phyloP scores from a whole-genome alignment of 2,113 vertebrate genomes.

The Pheucticus melanocephalus region DNA sequence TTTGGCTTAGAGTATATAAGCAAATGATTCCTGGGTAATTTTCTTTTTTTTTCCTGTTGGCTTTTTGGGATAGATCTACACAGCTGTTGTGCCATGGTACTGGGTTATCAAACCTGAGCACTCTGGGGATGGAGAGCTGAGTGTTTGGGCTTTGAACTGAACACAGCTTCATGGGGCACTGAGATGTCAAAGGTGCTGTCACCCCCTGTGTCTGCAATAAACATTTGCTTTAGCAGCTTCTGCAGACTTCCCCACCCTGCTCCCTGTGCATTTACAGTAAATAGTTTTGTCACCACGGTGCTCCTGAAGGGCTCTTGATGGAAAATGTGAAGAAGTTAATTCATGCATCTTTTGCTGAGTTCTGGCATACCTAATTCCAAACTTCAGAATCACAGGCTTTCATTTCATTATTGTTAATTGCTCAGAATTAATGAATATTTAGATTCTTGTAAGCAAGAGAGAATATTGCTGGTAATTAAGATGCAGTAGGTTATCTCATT shows the following conservation, averaged over 20 bases:
- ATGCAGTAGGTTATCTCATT: constrained; percentile 10
- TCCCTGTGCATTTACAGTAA: background rate
- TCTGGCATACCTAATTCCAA: constrained; percentile 19
- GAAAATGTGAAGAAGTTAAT: background rate
- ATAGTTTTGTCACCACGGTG: background rate
- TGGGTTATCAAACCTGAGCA: background rate
- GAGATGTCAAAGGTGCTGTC: background rate
- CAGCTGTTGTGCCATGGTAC: background rate
- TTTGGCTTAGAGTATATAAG: background rate
- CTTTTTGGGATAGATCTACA: background rate
- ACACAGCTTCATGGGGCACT: background rate
- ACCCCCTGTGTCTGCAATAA: background rate
- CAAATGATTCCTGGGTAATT: background rate
- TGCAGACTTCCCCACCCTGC: background rate
- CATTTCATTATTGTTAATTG: constrained; percentile 39
- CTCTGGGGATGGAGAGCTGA: background rate
- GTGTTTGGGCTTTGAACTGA: background rate
- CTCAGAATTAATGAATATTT: constrained; percentile 53
- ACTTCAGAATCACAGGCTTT: background rate
- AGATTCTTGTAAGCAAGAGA: background rate
- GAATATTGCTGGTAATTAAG: constrained; percentile 34
- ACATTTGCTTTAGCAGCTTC: background rate
- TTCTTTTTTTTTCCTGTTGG: too few species aligned
- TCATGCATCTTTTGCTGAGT: background rate
- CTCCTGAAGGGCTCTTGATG: background rate